A percentile compares a stretch with the other conserved stretches of the same genome.
phyloP scores from a whole-genome alignment of 2,113 vertebrate genomes.

The Protobothrops mucrosquamatus region DNA sequence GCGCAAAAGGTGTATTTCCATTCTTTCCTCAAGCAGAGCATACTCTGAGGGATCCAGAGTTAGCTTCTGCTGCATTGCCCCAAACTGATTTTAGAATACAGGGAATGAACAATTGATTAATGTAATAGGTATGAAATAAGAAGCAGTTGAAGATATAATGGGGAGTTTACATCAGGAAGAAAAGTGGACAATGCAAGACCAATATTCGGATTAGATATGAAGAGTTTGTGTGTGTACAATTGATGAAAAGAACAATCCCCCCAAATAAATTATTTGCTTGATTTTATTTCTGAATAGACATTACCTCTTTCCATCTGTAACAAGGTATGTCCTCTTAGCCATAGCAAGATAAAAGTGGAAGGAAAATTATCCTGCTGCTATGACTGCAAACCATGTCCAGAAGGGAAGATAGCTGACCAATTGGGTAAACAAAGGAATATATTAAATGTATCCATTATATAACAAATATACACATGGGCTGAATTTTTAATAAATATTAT shows the following conservation, averaged over 20 bases:
- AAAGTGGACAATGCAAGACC: not conserved
- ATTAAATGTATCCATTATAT: not conserved
- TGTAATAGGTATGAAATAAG: not conserved
- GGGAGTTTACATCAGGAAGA: not conserved
- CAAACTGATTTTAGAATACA: not conserved
- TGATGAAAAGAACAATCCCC: not conserved
- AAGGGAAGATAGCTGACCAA: not conserved
- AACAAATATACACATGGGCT: not conserved
- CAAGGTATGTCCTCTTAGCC: not conserved
- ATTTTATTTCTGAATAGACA: not conserved
- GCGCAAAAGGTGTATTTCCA: no score
- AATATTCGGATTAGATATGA: not conserved
- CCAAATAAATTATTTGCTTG: accelerated
- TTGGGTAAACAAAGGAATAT: not conserved
- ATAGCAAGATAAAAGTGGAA: not conserved
- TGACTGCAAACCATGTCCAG: not conserved
- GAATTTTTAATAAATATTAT: not conserved
- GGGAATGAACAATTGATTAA: not conserved
- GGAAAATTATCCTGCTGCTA: not conserved
- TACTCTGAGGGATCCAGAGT: not conserved
- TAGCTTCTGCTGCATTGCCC: not conserved
- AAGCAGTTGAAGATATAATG: not conserved
- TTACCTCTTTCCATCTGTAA: not conserved
- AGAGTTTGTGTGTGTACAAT: not conserved
- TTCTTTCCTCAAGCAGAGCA: not conserved